Percentiles rank a stretch among this genome's conserved stretches.
Conservation (phyloP, 2,797 vertebrate genomes). For the Gambusia yucatana region DNA sequence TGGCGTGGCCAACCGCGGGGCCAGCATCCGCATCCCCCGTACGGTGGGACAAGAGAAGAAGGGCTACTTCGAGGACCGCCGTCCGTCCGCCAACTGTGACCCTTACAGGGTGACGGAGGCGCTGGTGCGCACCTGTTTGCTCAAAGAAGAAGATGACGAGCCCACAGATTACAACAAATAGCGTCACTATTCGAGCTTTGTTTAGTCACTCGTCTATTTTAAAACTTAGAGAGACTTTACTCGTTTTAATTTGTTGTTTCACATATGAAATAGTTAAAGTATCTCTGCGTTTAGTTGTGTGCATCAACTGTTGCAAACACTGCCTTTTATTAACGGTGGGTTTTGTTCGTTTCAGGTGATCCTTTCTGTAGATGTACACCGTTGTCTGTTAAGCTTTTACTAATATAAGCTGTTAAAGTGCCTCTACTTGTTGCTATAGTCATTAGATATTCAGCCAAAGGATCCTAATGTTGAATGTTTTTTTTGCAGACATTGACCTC, state of each 20-base stretch:
- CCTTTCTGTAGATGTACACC: conserved; percentile 9
- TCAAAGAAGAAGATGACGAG: conserved; percentile 90
- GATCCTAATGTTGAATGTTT: conserved; percentile 56
- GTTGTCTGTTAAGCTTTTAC: conserved; percentile 36
- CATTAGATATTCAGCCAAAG: conserved; percentile 21
- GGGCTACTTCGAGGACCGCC: conserved; percentile 97
- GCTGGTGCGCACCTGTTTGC: conserved; percentile 92
- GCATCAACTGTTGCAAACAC: conserved; percentile 11
- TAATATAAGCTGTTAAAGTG: conserved; percentile 28
- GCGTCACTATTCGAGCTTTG: conserved; percentile 75
- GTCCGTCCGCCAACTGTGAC: conserved; percentile 96
- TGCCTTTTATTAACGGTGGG: conserved; percentile 23
- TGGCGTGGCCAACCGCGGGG: conserved; percentile 92
- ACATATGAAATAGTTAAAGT: conserved; percentile 18
- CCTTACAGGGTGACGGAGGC: conserved; percentile 93
- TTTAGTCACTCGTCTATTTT: conserved; percentile 19
- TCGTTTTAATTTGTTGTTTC: conserved; percentile 14
- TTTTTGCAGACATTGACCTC: conserved; percentile 9
- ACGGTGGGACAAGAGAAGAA: conserved; percentile 92
- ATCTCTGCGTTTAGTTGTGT: conserved; percentile 4
- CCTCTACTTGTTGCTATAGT: conserved; percentile 24
- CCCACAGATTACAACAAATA: conserved; percentile 85
- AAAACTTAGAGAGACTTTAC: conserved; percentile 16
- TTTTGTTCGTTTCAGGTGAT: conserved; percentile 13
- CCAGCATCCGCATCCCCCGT: conserved; percentile 96